Evolutionary conservation across 92 coral and sea anemone genomes (phyloP).

Genomic region (Desmophyllum pertusum): DNA sequence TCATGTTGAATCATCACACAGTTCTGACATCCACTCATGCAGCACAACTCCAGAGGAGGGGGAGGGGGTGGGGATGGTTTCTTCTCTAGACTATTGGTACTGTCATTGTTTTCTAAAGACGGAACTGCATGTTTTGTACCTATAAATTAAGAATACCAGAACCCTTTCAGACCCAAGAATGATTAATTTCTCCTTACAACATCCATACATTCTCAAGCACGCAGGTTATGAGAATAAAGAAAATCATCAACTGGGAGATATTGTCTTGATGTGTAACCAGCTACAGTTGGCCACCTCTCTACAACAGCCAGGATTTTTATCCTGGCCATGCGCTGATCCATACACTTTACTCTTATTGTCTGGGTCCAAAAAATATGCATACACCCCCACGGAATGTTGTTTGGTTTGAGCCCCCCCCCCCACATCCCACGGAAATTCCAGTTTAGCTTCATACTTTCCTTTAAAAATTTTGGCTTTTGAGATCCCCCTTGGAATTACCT

Average conservation of each 20-base stretch:
- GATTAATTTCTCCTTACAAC: neutral
- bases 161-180: neutral
- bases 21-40: constrained; percentile 98
- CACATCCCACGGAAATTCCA: no score
- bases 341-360: no score
- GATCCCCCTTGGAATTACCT: no score
- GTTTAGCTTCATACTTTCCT: no score
- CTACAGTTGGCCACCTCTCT: no score
- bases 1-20: constrained; percentile 95
- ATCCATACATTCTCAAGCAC: neutral
- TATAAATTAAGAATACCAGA: neutral
- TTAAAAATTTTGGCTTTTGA: no score
- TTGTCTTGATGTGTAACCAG: neutral
- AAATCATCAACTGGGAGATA: neutral
- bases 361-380: no score
- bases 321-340: no score
- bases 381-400: no score
- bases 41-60: constrained; percentile 81
- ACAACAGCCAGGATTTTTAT: no score
- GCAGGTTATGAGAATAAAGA: neutral
- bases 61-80: neutral
- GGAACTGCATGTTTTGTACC: constrained; percentile 1
- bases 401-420: no score
- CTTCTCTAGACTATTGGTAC: neutral
- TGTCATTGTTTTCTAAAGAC: neutral